Percentiles rank a stretch among this genome's conserved stretches.
These are phyloP conservation scores for Lutraria rhynchaena DNA, from an alignment of 1,140 invertebrate genomes.

Conservation along the genomic window DNA sequence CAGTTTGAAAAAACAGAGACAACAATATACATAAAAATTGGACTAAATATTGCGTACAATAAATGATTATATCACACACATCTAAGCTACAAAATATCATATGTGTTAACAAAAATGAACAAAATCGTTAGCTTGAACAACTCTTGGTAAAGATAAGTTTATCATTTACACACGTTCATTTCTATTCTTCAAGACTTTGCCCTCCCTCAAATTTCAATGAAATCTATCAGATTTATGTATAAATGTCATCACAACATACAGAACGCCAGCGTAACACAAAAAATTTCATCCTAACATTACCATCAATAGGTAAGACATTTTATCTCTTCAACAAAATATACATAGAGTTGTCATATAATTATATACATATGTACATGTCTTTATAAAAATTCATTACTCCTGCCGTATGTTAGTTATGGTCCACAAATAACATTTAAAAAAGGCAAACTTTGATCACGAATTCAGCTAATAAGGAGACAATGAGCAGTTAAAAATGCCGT, in stretches of 20 bases:
- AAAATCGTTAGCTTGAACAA: conserved; percentile 40
- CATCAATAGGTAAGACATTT: conserved; percentile 8
- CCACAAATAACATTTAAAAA: conserved; percentile 40
- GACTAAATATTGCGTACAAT: conserved; percentile 62
- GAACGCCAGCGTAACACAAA: conserved; percentile 6
- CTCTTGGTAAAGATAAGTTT: conserved; percentile 39
- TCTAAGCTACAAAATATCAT: conserved; percentile 46
- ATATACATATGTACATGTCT: conserved; percentile 50
- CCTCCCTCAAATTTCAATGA: neutral
- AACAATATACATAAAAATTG: conserved; percentile 43
- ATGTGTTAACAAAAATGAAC: conserved; percentile 47
- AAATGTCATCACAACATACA: conserved; percentile 3
- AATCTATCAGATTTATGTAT: neutral
- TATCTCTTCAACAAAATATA: conserved; percentile 54
- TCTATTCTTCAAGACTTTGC: conserved; percentile 1
- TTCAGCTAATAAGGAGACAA: neutral
- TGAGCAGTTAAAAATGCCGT: neutral
- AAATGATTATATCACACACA: conserved; percentile 56
- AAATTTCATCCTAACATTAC: conserved; percentile 5
- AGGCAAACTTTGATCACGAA: conserved; percentile 48
- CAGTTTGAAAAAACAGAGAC: conserved; percentile 8
- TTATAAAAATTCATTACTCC: conserved; percentile 46
- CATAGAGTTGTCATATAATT: conserved; percentile 38
- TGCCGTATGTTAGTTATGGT: conserved; percentile 49
- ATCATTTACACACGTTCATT: neutral